Percentiles rank a stretch among this genome's conserved stretches.
Conservation (phyloP, 1,140 invertebrate species). For the Bombus confusus region DNA sequence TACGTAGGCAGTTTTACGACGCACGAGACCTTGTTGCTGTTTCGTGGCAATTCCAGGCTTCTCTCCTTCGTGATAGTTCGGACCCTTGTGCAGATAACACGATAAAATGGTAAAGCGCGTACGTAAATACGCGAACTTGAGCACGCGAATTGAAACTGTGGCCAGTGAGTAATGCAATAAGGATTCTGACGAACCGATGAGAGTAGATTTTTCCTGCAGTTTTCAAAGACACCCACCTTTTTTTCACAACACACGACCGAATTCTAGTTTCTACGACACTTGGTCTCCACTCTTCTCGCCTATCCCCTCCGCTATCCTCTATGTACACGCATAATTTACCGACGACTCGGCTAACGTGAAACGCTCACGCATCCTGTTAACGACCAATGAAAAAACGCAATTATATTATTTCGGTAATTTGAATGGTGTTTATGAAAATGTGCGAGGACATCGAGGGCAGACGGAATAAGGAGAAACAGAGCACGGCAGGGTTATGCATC, state of each 20-base stretch:
- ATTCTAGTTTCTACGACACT: background rate
- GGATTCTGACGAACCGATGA: background rate
- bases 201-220: background rate
- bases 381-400: background rate
- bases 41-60: background rate
- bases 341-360: background rate
- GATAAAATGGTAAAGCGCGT: background rate
- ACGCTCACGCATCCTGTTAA: constrained; percentile 16
- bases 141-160: background rate
- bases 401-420: background rate
- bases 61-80: too few relatives aligned
- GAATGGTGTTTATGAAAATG: too few relatives aligned
- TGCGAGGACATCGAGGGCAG: background rate
- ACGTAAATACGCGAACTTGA: background rate
- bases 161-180: too few relatives aligned
- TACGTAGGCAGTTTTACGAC: constrained; percentile 1
- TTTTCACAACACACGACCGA: constrained; percentile 11
- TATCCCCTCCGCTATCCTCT: constrained; percentile 12
- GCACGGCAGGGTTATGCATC: background rate
- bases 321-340: constrained; percentile 14
- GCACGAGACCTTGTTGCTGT: background rate
- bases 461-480: constrained; percentile 2
- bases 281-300: background rate
- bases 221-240: constrained; percentile 7
- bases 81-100: background rate